These are phyloP conservation scores for Hylia prasina DNA, from an alignment of 2,113 vertebrate species.

Conservation along the genomic window DNA sequence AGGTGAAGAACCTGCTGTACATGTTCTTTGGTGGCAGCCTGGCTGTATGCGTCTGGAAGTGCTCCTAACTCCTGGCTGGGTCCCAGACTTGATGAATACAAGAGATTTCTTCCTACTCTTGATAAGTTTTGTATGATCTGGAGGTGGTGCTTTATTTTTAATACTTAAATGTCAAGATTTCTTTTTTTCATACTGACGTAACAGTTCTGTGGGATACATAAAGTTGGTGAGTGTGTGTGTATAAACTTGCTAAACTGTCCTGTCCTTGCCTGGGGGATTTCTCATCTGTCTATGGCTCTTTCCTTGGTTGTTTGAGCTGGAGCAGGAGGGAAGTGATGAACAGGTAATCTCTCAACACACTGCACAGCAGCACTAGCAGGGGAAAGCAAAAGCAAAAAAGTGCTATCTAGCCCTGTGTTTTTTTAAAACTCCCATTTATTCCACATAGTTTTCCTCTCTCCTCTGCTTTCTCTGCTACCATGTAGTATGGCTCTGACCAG, in stretches of 20 bases:
- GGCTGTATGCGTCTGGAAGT: slow-evolving; percentile 96
- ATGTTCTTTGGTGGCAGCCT: slow-evolving; percentile 96
- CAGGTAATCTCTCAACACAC: neutral
- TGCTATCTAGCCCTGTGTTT: neutral
- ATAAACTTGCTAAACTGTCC: neutral
- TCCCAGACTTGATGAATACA: neutral
- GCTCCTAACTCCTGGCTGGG: slow-evolving; percentile 78
- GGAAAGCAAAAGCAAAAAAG: neutral
- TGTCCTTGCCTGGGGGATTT: neutral
- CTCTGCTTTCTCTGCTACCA: neutral
- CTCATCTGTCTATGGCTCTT: slow-evolving; percentile 1
- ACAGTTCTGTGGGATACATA: neutral
- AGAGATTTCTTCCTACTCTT: slow-evolving; percentile 30
- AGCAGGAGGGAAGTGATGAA: neutral
- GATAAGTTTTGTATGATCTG: slow-evolving; percentile 40
- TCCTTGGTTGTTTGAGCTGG: neutral
- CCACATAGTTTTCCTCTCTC: neutral
- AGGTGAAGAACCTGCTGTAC: slow-evolving; percentile 96
- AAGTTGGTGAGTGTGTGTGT: neutral
- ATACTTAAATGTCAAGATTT: slow-evolving; percentile 16
- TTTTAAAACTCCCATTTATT: neutral
- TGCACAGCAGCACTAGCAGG: neutral
- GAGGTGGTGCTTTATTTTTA: slow-evolving; percentile 53
- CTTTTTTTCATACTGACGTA: slow-evolving; percentile 14
- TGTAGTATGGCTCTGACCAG: neutral